Evolutionary conservation across 2,797 vertebrate species (phyloP).

Genomic region (Remorina albescens): DNA sequence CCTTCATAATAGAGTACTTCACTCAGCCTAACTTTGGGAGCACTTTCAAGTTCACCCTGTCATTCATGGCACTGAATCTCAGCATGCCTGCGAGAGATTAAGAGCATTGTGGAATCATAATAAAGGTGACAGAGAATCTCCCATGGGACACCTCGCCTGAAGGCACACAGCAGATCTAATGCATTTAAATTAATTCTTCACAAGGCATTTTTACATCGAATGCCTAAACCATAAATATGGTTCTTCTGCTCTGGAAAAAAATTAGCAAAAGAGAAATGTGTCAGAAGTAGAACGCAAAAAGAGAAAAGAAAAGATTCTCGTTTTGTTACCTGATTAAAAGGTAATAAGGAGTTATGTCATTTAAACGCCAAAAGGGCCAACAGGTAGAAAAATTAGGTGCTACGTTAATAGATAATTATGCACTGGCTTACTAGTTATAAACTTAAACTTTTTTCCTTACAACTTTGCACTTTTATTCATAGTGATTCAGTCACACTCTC

Average conservation of each 20-base stretch:
- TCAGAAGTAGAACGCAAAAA: background rate
- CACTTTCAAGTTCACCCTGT: conserved; percentile 67
- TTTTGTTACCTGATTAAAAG: background rate
- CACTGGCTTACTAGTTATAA: background rate
- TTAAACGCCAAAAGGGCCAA: background rate
- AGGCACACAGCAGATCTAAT: conserved; percentile 57
- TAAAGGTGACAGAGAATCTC: conserved; percentile 71
- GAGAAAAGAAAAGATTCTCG: background rate
- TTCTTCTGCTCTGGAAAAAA: conserved; percentile 1
- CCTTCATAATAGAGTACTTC: conserved; percentile 38
- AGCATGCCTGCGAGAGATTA: conserved; percentile 60
- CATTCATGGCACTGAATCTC: conserved; percentile 51
- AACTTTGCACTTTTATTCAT: background rate
- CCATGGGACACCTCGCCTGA: conserved; percentile 55
- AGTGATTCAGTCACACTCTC: background rate
- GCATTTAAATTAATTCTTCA: conserved; percentile 58
- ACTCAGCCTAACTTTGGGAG: conserved; percentile 52
- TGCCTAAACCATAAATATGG: conserved; percentile 1
- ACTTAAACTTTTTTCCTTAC: too few species aligned
- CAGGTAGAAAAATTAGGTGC: background rate
- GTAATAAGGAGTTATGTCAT: background rate
- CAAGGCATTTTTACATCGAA: conserved; percentile 38
- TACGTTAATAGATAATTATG: background rate
- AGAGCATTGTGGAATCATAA: conserved; percentile 69
- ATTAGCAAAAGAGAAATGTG: conserved; percentile 14